phyloP scores from a whole-genome alignment of 2,113 vertebrate genomes.

The Peromyscus leucopus region DNA sequence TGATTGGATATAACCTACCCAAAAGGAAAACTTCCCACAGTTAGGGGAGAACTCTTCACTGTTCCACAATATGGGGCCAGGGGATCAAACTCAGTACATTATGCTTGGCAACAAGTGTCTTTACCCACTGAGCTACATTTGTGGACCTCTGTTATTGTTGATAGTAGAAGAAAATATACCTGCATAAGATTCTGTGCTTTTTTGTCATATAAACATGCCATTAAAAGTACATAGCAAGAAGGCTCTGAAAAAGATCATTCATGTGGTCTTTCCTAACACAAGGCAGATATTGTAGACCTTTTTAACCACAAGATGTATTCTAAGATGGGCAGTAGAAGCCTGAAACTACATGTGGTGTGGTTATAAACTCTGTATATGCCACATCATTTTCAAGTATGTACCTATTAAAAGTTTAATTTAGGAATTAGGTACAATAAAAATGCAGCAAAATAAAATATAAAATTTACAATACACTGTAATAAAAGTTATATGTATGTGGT shows the following conservation, averaged over 20 bases:
- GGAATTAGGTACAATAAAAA: not conserved
- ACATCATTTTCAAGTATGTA: too few species aligned
- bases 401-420: too few species aligned
- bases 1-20: too few species aligned
- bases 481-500: not conserved
- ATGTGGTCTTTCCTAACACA: not conserved
- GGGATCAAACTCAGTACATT: not conserved
- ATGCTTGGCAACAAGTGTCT: not conserved
- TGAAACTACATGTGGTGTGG: not conserved
- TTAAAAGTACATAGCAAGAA: not conserved
- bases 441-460: not conserved
- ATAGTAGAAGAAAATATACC: not conserved
- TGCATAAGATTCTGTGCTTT: not conserved
- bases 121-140: not conserved
- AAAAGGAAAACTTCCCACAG: too few species aligned
- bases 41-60: too few species aligned
- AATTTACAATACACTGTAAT: not conserved
- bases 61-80: too few species aligned
- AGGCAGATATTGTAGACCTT: not conserved
- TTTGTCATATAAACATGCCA: not conserved
- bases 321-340: not conserved
- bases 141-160: not conserved
- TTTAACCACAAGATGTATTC: not conserved
- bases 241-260: not conserved
- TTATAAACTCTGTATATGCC: not conserved